Base-by-base conservation (phyloP, 1,140 invertebrate genomes). In the Chrysomallon squamiferum region DNA sequence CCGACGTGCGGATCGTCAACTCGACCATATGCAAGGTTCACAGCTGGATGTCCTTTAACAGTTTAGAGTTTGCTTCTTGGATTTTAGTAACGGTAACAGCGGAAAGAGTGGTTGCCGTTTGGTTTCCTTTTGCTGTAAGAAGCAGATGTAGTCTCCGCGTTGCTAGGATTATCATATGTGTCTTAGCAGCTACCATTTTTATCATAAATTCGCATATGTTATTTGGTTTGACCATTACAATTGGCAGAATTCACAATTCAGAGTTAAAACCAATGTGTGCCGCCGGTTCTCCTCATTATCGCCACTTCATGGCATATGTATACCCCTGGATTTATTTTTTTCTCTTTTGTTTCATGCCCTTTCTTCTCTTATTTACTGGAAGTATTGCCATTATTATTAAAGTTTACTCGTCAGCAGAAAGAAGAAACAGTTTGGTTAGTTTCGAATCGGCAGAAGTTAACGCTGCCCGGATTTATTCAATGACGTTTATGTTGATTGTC, bases 291-390 rank as follows among this genome's bases (percentile, higher is more conserved):
- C n/a, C 65, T 0, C 49, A 61, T 6, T 75, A 74, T 52, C 32
- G 58, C 4, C 15, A 59, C 0, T 78, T 76, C 61, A 49, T 57
- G 11, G 15, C 2, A 4, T 43, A 49, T 15, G 54, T 68, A 22
- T 76, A 68, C 72, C 69, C 74, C 5, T 78, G 72, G 76, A 71
- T 76, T 27, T 72, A 78, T 56, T 56, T 76, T 27, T 68, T 64
- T 29, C 54, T 74, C 22, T 78, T 61, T 58, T 72, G 59, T 15
- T 20, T 75, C 11, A 22, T 79, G 7, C 72, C 74, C 0, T 69
- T 76, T 35, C 32, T 50, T 2, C 38, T 74, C n/a, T 57, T 79
- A 25, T 54, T 62, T 20, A 45, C 64, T n/a, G 69, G 66, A n/a
- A 77, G 73, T 52, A 45, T 70, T 6, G 62, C 63, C 58, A 76